Evolutionary conservation across 37 sponge, comb jelly and placozoan species (phyloP).

Genomic region (Spongilla lacustris): DNA sequence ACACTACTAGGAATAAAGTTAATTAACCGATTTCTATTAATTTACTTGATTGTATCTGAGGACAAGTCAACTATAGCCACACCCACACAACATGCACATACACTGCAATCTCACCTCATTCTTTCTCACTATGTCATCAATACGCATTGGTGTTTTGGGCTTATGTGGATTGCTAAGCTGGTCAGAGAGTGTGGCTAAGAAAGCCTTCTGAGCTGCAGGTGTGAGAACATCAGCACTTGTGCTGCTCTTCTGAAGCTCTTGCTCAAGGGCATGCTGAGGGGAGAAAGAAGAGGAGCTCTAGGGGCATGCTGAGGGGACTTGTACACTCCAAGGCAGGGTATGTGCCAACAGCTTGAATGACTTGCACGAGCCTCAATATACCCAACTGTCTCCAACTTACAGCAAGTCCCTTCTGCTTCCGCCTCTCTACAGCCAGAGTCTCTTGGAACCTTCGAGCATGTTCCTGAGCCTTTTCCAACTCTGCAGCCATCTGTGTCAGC

Average conservation of each 20-base stretch:
- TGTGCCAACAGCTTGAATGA: no score
- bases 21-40: no score
- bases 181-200: slow-evolving; percentile 77
- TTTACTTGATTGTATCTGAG: no score
- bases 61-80: neutral
- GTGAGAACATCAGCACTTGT: slow-evolving; percentile 20
- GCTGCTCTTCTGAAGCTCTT: slow-evolving; percentile 65
- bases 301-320: no score
- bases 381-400: slow-evolving; percentile 25
- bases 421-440: slow-evolving; percentile 62
- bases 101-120: slow-evolving; percentile 69
- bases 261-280: slow-evolving; percentile 79
- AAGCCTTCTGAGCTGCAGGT: slow-evolving; percentile 75
- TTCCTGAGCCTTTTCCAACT: slow-evolving; percentile 78
- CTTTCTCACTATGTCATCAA: slow-evolving; percentile 82
- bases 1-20: no score
- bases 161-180: slow-evolving; percentile 41
- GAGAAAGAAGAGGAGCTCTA: neutral
- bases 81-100: neutral
- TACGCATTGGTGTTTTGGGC: slow-evolving; percentile 35
- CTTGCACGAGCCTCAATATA: no score
- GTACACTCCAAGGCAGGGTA: neutral
- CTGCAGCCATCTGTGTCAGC: slow-evolving; percentile 70
- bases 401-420: slow-evolving; percentile 78
- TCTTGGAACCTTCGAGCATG: slow-evolving; percentile 84